Conservation (phyloP, 64 coral and sea anemone genomes). For the Dendrophyllia cribrosa region DNA sequence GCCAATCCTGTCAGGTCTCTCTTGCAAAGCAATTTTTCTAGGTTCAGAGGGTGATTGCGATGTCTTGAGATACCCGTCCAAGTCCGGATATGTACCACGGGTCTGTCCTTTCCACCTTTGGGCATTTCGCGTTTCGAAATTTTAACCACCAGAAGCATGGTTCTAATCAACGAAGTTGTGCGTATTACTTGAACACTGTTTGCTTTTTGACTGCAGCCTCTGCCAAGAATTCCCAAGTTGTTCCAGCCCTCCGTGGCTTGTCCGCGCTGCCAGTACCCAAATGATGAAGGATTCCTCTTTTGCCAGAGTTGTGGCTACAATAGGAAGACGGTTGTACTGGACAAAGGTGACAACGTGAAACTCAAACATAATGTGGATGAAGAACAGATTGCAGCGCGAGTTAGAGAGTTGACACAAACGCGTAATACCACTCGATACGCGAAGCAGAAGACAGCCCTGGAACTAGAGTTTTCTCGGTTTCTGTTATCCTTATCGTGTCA, state of each 20-base stretch:
- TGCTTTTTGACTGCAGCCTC: not conserved
- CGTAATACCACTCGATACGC: no score
- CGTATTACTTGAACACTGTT: not conserved
- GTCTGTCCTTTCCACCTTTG: not conserved
- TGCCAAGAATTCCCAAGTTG: slow-evolving; percentile 4
- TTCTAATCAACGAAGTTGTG: not conserved
- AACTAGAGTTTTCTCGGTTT: no score
- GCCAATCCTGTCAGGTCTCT: not conserved
- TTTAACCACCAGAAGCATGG: not conserved
- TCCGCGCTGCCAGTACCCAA: not conserved
- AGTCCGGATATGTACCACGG: no score
- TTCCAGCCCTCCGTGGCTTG: slow-evolving; percentile 9
- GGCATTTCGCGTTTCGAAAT: not conserved
- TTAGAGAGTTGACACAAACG: no score
- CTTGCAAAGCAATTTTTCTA: not conserved
- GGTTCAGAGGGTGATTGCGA: not conserved
- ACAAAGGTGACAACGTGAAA: no score
- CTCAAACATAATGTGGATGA: no score
- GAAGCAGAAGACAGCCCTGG: no score
- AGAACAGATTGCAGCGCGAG: no score
- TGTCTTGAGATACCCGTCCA: not conserved
- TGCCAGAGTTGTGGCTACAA: slow-evolving; percentile 16
- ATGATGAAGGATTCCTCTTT: slow-evolving; percentile 1
- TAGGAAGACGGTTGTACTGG: not conserved
- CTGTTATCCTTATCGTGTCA: no score